These are phyloP conservation scores for Helarctos malayanus DNA, from an alignment of 2,797 vertebrate species.

Conservation along the genomic window DNA sequence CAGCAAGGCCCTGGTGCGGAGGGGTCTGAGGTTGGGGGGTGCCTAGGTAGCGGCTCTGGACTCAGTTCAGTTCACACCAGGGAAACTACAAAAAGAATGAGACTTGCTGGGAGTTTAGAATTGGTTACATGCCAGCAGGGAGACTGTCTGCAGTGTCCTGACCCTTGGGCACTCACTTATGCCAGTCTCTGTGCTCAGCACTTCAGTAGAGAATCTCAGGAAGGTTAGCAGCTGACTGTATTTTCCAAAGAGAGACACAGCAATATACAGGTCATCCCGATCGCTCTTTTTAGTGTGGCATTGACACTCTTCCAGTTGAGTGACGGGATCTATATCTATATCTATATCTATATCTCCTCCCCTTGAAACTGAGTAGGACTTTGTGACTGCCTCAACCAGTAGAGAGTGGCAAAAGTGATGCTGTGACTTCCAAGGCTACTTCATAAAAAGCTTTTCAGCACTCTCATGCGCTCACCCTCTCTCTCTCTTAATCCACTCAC, in stretches of 20 bases:
- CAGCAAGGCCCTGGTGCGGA: not conserved
- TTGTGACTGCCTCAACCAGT: not conserved
- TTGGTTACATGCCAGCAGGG: not conserved
- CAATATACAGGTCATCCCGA: not conserved
- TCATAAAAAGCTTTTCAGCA: not conserved
- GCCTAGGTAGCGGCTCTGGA: not conserved
- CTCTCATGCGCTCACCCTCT: not conserved
- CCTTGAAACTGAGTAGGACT: not conserved
- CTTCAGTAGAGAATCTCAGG: not conserved
- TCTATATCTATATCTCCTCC: not conserved
- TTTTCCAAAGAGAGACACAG: constrained; percentile 7
- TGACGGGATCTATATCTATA: not conserved
- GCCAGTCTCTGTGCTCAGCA: not conserved
- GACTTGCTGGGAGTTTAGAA: not conserved
- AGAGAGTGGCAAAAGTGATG: not conserved
- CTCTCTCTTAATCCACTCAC: not conserved
- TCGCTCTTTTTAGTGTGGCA: not conserved
- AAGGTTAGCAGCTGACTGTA: not conserved
- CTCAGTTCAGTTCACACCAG: not conserved
- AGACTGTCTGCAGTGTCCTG: not conserved
- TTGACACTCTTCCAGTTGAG: not conserved
- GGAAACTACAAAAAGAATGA: not conserved
- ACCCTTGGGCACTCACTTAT: not conserved
- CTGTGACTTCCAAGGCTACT: not conserved
- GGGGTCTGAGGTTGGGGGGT: not conserved